Percentiles rank a stretch among this genome's conserved stretches.
phyloP scores from a whole-genome alignment of 23 tunicate genomes.

The Styela plicata region DNA sequence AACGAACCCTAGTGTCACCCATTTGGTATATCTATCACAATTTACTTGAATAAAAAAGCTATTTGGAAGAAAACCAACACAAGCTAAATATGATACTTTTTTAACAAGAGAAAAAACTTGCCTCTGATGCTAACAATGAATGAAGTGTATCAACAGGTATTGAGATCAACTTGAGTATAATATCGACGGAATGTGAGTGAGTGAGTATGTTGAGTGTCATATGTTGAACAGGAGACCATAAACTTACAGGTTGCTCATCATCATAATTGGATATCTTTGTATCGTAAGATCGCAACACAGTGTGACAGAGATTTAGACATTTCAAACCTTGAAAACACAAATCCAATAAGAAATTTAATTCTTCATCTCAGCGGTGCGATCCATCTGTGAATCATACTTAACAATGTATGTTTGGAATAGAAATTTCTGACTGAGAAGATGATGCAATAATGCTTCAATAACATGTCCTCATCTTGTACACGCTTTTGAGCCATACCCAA shows the following conservation, averaged over 20 bases:
- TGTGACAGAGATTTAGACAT: slow-evolving; percentile 60
- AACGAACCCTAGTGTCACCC: too few species aligned
- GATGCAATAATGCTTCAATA: too few species aligned
- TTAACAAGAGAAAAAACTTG: too few species aligned
- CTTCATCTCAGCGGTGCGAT: too few species aligned
- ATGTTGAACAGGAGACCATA: slow-evolving; percentile 27
- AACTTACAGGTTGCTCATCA: neutral
- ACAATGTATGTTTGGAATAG: too few species aligned
- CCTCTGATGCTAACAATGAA: slow-evolving; percentile 49
- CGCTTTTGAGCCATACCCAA: too few species aligned
- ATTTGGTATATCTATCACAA: too few species aligned
- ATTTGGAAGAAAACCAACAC: too few species aligned
- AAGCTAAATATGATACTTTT: too few species aligned
- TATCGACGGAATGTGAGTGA: slow-evolving; percentile 43
- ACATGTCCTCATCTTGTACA: too few species aligned
- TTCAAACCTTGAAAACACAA: slow-evolving; percentile 44
- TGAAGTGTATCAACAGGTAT: slow-evolving; percentile 49
- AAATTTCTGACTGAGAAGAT: too few species aligned
- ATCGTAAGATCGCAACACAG: slow-evolving; percentile 32
- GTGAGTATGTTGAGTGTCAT: slow-evolving; percentile 26
- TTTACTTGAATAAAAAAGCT: too few species aligned
- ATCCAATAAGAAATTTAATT: neutral
- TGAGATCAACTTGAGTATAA: slow-evolving; percentile 50
- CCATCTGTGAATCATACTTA: neutral
- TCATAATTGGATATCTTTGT: neutral